Evolutionary conservation across 2,888 invertebrate species (phyloP).

Genomic region (Elysia crispata): DNA sequence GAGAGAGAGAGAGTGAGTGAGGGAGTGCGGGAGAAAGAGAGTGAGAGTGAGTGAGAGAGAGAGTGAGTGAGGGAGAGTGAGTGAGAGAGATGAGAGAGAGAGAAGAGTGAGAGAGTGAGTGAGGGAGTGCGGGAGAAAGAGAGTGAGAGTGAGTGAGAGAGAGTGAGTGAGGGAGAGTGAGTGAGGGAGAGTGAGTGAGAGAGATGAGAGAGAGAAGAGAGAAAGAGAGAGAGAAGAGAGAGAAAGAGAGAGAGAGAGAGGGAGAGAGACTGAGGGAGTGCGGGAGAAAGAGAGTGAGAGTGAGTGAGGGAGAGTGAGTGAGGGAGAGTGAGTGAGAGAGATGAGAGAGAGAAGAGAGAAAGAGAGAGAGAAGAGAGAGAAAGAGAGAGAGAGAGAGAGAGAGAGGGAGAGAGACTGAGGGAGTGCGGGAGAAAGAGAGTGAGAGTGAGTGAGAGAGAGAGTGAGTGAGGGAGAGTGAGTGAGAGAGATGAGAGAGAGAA

Average conservation of each 20-base stretch:
- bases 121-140: background rate
- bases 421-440: constrained; percentile 9
- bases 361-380: constrained; percentile 6
- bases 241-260: background rate
- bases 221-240: constrained; percentile 2
- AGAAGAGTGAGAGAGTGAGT: too few species aligned
- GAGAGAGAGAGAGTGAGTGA: too few species aligned
- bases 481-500: too few species aligned
- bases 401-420: constrained; percentile 1
- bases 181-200: too few species aligned
- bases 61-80: too few species aligned
- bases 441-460: background rate
- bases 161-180: background rate
- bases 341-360: constrained; percentile 23
- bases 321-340: too few species aligned
- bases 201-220: too few species aligned
- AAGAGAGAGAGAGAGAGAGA: constrained; percentile 22
- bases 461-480: too few species aligned
- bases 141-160: background rate
- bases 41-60: constrained; percentile 23
- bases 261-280: constrained; percentile 26
- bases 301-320: constrained; percentile 17
- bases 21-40: background rate
- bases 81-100: too few species aligned
- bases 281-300: constrained; percentile 27